These are phyloP conservation scores for Axis porcinus DNA, from an alignment of 2,113 vertebrate genomes.

Conservation along the genomic window DNA sequence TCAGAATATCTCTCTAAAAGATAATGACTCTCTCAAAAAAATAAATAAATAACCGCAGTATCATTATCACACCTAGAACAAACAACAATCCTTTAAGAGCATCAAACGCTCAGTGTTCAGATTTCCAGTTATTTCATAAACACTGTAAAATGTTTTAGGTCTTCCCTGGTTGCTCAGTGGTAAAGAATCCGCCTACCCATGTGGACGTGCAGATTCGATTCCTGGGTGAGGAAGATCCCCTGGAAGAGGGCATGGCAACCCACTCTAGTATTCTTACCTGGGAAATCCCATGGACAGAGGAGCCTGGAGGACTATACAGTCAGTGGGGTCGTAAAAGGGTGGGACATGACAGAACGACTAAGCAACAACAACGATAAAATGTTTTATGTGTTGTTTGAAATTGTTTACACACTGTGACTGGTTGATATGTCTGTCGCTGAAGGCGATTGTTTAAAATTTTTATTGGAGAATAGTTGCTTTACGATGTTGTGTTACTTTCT, in stretches of 20 bases:
- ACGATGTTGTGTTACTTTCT: neutral
- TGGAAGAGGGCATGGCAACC: neutral
- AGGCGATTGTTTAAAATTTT: neutral
- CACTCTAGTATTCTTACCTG: neutral
- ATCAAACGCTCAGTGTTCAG: neutral
- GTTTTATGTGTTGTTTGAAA: neutral
- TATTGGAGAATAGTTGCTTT: neutral
- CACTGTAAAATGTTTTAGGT: neutral
- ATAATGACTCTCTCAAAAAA: neutral
- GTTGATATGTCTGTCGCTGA: neutral
- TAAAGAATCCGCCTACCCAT: neutral
- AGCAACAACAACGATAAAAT: neutral
- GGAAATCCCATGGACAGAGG: neutral
- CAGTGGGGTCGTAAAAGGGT: neutral
- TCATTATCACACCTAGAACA: conserved; percentile 29
- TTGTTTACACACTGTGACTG: neutral
- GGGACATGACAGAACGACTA: fast-evolving
- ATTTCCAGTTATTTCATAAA: neutral
- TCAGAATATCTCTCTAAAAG: conserved; percentile 11
- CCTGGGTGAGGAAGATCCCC: neutral
- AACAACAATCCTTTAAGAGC: neutral
- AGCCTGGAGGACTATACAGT: neutral
- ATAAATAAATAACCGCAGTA: neutral
- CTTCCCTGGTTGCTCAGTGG: neutral
- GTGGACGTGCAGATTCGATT: neutral